Conservation (phyloP, 2,888 invertebrate genomes). For the Omphaloscelis lunosa region DNA sequence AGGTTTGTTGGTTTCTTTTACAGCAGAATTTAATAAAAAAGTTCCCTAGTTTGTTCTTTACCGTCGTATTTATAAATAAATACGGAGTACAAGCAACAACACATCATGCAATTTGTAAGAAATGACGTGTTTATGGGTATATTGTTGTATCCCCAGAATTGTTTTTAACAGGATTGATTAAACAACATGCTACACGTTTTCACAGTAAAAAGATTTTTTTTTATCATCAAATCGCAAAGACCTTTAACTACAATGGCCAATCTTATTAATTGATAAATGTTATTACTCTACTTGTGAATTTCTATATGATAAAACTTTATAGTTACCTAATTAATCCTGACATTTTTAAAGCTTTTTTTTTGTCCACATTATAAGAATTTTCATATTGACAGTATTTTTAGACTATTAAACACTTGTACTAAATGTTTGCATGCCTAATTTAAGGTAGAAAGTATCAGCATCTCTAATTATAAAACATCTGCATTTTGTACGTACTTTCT, state of each 20-base stretch:
- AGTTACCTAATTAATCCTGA: no score
- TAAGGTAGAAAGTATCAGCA: no score
- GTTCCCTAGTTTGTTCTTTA: slow-evolving; percentile 1
- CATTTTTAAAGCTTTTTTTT: no score
- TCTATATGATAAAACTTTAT: no score
- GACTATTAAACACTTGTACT: no score
- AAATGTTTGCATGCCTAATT: no score
- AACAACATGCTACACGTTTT: slow-evolving; percentile 5
- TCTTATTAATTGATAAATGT: no score
- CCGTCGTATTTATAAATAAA: slow-evolving; percentile 21
- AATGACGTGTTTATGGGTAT: slow-evolving; percentile 14
- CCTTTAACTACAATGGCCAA: neutral
- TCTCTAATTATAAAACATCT: no score
- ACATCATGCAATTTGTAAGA: slow-evolving; percentile 35
- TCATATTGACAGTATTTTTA: no score
- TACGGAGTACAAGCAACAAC: slow-evolving; percentile 4
- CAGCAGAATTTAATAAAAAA: slow-evolving; percentile 18
- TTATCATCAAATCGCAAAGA: neutral
- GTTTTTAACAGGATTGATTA: slow-evolving; percentile 20
- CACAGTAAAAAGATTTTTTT: neutral
- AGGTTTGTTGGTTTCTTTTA: slow-evolving; percentile 24
- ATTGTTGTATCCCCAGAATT: slow-evolving; percentile 25
- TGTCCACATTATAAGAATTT: no score
- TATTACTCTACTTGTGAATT: no score
- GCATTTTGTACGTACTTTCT: no score